These are phyloP conservation scores for Charaxes varanes DNA, from an alignment of 1,140 invertebrate species.

Conservation along the genomic window DNA sequence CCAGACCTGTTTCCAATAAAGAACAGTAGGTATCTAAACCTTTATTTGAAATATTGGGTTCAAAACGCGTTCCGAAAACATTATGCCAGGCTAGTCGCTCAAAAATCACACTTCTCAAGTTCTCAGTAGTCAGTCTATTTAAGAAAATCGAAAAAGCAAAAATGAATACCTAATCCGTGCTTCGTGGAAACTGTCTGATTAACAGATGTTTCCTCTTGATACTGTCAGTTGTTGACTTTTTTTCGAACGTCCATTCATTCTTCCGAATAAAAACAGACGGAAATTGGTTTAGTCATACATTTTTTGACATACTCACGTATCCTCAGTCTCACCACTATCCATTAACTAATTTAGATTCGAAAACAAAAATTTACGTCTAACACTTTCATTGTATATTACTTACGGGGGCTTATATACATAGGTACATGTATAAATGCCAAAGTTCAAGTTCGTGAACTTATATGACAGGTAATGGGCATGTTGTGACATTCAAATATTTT, in stretches of 20 bases:
- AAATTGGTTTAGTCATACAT: constrained; percentile 9
- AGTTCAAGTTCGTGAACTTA: too few species aligned
- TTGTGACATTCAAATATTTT: too few species aligned
- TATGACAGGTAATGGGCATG: too few species aligned
- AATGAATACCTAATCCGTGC: constrained; percentile 17
- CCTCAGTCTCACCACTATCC: not conserved
- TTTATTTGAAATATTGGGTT: too few species aligned
- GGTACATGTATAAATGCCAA: too few species aligned
- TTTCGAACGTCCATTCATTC: constrained; percentile 11
- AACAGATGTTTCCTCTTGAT: constrained; percentile 34
- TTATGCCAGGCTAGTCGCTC: not conserved
- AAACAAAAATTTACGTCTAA: too few species aligned
- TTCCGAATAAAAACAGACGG: constrained; percentile 5
- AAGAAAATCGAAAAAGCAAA: constrained; percentile 7
- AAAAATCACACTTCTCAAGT: not conserved
- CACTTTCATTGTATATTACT: too few species aligned
- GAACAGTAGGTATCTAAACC: too few species aligned
- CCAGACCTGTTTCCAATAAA: too few species aligned
- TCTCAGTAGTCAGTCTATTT: too few species aligned
- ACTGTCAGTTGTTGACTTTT: constrained; percentile 20
- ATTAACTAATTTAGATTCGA: not conserved
- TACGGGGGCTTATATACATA: too few species aligned
- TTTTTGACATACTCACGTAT: constrained; percentile 2
- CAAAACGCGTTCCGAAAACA: too few species aligned
- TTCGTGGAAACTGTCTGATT: constrained; percentile 25